Percentiles rank a stretch among this genome's conserved stretches.
phyloP scores from a whole-genome alignment of 1,140 invertebrate genomes.

The Drosophila virilis region DNA sequence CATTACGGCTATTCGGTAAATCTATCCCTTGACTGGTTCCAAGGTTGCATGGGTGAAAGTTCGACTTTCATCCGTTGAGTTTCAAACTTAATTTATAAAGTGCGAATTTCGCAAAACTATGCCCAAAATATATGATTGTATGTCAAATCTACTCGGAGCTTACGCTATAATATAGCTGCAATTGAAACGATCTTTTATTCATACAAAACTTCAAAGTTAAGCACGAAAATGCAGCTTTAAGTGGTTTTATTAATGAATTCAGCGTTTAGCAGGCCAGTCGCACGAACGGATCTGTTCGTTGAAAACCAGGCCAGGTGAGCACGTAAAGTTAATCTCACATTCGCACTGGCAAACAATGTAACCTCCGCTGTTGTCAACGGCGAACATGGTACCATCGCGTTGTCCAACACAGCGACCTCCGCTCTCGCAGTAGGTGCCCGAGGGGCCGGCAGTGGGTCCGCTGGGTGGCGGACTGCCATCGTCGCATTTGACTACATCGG shows the following conservation, averaged over 20 bases:
- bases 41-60: too few relatives aligned
- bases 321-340: slow-evolving; percentile 52
- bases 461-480: slow-evolving; percentile 59
- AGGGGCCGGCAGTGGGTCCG: slow-evolving; percentile 65
- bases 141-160: too few relatives aligned
- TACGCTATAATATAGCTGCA: too few relatives aligned
- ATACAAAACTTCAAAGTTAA: neutral
- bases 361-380: neutral
- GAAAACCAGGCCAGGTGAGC: slow-evolving; percentile 30
- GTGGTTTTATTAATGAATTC: slow-evolving; percentile 34
- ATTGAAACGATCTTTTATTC: too few relatives aligned
- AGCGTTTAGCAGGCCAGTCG: slow-evolving; percentile 57
- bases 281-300: slow-evolving; percentile 10
- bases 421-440: slow-evolving; percentile 60
- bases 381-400: slow-evolving; percentile 41
- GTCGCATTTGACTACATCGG: slow-evolving; percentile 49
- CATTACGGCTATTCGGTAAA: too few relatives aligned
- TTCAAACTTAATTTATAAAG: too few relatives aligned
- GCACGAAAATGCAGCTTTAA: slow-evolving; percentile 20
- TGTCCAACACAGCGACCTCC: slow-evolving; percentile 44
- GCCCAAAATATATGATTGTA: too few relatives aligned
- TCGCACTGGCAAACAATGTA: slow-evolving; percentile 69
- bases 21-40: too few relatives aligned
- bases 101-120: too few relatives aligned
- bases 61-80: too few relatives aligned